Evolutionary conservation across 2,113 vertebrate species (phyloP).

Genomic region (Brachypteracias leptosomus): DNA sequence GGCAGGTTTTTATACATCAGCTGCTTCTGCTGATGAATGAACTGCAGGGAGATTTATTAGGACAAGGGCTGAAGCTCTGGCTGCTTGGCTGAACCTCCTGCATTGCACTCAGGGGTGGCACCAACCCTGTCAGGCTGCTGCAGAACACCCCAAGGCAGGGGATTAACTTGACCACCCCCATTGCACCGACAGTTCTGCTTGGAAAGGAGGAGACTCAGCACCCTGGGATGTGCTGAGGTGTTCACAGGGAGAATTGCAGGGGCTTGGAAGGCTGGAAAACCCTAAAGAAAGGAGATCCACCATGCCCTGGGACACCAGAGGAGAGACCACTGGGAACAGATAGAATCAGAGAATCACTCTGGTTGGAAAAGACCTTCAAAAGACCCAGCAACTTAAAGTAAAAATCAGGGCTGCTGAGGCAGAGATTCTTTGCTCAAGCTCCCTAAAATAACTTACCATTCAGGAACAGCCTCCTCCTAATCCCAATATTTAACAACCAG

Average conservation of each 20-base stretch:
- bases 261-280: background rate
- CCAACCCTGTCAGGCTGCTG: background rate
- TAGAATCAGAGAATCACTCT: background rate
- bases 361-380: background rate
- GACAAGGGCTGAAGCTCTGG: background rate
- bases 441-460: background rate
- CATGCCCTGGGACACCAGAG: background rate
- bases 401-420: background rate
- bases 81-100: background rate
- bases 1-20: accelerated
- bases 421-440: background rate
- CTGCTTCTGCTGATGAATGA: background rate
- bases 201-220: background rate
- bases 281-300: background rate
- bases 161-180: background rate
- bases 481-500: background rate
- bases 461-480: background rate
- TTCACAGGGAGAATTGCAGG: accelerated
- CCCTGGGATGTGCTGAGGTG: accelerated
- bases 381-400: background rate
- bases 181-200: background rate
- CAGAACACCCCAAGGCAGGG: background rate
- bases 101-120: background rate
- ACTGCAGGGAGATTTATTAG: background rate
- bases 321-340: no score